These are phyloP conservation scores for Drosophila pullipes DNA, from an alignment of 2,888 invertebrate genomes.

Conservation along the genomic window DNA sequence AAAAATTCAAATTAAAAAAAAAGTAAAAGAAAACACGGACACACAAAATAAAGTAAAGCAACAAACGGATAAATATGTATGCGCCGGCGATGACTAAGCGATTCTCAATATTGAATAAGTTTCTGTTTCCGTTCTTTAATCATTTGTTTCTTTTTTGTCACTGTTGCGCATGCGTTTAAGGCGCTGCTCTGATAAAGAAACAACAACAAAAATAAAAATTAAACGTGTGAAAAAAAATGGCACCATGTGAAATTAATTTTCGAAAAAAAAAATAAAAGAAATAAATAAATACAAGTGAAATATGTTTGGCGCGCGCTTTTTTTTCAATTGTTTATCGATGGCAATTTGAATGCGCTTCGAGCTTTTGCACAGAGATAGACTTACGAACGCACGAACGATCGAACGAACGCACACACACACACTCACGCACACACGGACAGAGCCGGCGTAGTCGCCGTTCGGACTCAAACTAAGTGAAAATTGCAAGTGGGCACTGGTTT, in stretches of 20 bases:
- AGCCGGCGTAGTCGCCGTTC: constrained; percentile 75
- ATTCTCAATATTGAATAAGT: constrained; percentile 29
- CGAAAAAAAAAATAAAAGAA: background rate
- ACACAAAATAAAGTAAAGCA: constrained; percentile 1
- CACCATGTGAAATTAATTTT: constrained; percentile 8
- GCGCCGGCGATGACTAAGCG: constrained; percentile 36
- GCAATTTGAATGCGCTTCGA: constrained; percentile 15
- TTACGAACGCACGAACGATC: constrained; percentile 9
- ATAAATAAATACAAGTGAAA: constrained; percentile 10
- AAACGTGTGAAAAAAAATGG: constrained; percentile 1
- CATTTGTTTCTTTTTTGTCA: constrained; percentile 7
- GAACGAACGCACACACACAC: constrained; percentile 30
- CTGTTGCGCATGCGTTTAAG: constrained; percentile 43
- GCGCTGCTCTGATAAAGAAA: constrained; percentile 18
- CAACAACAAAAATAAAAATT: constrained; percentile 2
- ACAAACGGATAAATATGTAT: constrained; percentile 19
- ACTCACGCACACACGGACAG: constrained; percentile 43
- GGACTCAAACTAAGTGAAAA: constrained; percentile 84
- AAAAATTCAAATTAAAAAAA: constrained; percentile 8
- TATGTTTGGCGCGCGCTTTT: constrained; percentile 50
- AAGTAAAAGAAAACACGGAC: background rate
- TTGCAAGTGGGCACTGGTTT: constrained; percentile 81
- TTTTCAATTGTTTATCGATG: constrained; percentile 33
- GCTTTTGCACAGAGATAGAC: constrained; percentile 16
- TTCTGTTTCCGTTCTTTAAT: constrained; percentile 29